A percentile compares a stretch with the other conserved stretches of the same genome.
Evolutionary conservation across 2,888 invertebrate species (phyloP).

Genomic region (Cantharis rustica): DNA sequence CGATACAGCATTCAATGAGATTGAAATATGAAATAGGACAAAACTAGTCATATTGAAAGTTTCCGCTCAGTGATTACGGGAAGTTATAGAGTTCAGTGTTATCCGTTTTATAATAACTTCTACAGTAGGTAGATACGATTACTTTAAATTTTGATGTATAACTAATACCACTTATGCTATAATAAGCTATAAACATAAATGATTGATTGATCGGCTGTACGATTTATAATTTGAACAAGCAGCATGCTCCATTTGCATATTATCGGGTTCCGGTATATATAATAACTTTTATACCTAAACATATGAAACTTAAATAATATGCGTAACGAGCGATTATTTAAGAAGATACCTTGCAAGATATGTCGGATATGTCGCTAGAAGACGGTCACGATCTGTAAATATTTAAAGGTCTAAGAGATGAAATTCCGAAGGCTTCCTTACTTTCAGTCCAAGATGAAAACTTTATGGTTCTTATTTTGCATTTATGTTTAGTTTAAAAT

Average conservation of each 20-base stretch:
- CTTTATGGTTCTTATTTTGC: neutral
- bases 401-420: neutral
- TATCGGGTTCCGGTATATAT: no score
- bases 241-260: neutral
- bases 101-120: neutral
- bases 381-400: neutral
- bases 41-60: neutral
- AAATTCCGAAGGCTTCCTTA: neutral
- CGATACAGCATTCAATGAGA: neutral
- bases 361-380: neutral
- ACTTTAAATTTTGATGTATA: neutral
- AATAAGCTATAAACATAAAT: neutral
- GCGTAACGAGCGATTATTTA: neutral
- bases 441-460: neutral
- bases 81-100: neutral
- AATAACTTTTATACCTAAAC: no score
- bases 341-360: neutral
- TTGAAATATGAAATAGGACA: neutral
- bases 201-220: neutral
- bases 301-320: neutral
- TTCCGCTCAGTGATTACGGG: neutral
- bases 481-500: neutral
- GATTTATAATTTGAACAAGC: neutral
- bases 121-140: neutral
- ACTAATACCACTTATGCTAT: neutral